A percentile compares a stretch with the other conserved stretches of the same genome.
These are phyloP conservation scores for Synergus japonicus DNA, from an alignment of 2,888 invertebrate species.

Conservation along the genomic window DNA sequence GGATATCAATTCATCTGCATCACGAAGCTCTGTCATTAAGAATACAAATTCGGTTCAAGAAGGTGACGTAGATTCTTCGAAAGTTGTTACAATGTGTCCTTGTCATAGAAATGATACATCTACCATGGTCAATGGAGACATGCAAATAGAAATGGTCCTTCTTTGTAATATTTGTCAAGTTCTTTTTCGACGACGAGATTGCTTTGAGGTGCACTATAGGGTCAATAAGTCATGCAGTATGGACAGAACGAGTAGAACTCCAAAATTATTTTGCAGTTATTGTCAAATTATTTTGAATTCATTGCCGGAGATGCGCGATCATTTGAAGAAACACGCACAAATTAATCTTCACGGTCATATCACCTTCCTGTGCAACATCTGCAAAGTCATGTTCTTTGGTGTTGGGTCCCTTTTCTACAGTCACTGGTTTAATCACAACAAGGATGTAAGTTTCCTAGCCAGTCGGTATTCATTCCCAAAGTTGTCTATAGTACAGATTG, in stretches of 20 bases:
- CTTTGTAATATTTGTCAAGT: constrained; percentile 65
- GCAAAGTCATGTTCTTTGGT: constrained; percentile 69
- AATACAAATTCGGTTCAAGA: background rate
- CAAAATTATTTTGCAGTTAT: constrained; percentile 66
- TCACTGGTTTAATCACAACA: constrained; percentile 69
- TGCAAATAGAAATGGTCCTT: constrained; percentile 70
- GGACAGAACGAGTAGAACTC: constrained; percentile 58
- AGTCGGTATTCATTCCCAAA: constrained; percentile 68
- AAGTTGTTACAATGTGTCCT: constrained; percentile 58
- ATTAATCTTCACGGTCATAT: constrained; percentile 57
- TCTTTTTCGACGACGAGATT: constrained; percentile 67
- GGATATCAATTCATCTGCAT: background rate
- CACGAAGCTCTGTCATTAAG: background rate
- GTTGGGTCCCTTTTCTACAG: constrained; percentile 65
- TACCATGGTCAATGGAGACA: constrained; percentile 45
- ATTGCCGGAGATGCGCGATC: constrained; percentile 63
- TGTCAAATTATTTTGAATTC: constrained; percentile 62
- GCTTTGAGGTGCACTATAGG: constrained; percentile 69
- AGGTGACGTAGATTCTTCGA: background rate
- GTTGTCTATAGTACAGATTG: constrained; percentile 56
- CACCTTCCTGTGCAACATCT: constrained; percentile 70
- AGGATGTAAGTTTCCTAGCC: constrained; percentile 64
- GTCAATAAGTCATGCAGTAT: constrained; percentile 44
- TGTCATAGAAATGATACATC: constrained; percentile 63
- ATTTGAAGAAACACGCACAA: constrained; percentile 64